Conservation (phyloP, 2,888 invertebrate species). For the Rhyacophila evoluta region DNA sequence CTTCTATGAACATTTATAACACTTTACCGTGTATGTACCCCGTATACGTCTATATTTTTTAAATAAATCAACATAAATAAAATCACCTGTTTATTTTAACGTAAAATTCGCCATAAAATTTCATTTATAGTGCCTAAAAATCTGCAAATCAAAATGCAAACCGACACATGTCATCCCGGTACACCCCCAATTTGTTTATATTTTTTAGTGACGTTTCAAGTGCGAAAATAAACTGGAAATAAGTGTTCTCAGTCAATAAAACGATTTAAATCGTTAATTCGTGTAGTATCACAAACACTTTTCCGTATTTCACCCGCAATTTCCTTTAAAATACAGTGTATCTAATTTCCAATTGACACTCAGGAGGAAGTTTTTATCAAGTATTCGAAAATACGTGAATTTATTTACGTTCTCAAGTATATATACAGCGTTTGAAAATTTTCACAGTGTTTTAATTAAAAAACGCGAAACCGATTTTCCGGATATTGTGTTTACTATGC, state of each 20-base stretch:
- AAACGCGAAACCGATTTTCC: not conserved
- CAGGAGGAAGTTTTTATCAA: too few species aligned
- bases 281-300: too few species aligned
- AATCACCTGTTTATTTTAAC: not conserved
- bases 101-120: not conserved
- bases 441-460: not conserved
- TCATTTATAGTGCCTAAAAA: not conserved
- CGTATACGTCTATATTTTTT: slow-evolving; percentile 31
- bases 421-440: too few species aligned
- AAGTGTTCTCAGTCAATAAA: too few species aligned
- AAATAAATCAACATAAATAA: not conserved
- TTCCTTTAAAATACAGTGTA: too few species aligned
- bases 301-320: too few species aligned
- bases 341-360: too few species aligned
- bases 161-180: not conserved
- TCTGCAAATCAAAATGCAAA: not conserved
- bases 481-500: not conserved
- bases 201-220: not conserved
- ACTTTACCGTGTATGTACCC: slow-evolving; percentile 28
- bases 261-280: too few species aligned
- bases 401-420: too few species aligned
- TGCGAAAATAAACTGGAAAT: not conserved
- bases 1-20: slow-evolving; percentile 41
- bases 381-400: too few species aligned
- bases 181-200: not conserved